Evolutionary conservation across 2,888 invertebrate genomes (phyloP).

Genomic region (Malachius bipustulatus): DNA sequence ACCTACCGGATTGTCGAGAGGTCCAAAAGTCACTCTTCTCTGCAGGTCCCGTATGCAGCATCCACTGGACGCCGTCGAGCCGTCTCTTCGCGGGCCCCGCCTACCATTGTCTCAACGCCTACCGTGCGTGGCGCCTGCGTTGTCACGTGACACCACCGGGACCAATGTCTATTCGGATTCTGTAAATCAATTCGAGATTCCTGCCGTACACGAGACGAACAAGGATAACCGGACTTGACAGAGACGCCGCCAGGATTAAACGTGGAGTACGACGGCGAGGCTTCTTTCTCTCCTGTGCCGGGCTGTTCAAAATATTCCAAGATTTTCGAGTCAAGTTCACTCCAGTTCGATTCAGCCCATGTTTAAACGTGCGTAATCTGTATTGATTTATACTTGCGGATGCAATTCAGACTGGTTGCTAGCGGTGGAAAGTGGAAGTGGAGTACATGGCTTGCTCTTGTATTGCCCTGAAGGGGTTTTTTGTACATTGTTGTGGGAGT

Average conservation of each 20-base stretch:
- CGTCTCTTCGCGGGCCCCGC: conserved; percentile 28
- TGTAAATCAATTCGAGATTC: conserved; percentile 31
- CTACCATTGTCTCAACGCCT: conserved; percentile 35
- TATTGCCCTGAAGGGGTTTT: no score
- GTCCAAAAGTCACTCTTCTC: no score
- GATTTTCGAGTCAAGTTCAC: conserved; percentile 32
- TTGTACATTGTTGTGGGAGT: no score
- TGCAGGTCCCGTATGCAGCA: no score
- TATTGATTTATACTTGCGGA: conserved; percentile 26
- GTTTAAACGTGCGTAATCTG: conserved; percentile 31
- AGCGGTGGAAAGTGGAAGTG: conserved; percentile 1
- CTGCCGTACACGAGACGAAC: conserved; percentile 17
- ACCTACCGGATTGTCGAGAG: no score
- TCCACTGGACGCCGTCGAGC: no score
- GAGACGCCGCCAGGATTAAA: conserved; percentile 16
- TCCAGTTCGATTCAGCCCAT: conserved; percentile 27
- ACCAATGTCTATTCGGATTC: conserved; percentile 27
- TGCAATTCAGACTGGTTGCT: conserved; percentile 20
- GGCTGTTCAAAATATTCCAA: conserved; percentile 27
- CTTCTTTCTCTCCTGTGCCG: conserved; percentile 16
- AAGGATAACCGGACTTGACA: conserved; percentile 18
- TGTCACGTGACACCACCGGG: conserved; percentile 25
- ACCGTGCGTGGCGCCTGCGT: conserved; percentile 30
- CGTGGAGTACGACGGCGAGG: conserved; percentile 15
- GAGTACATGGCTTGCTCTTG: no score